phyloP scores from a whole-genome alignment of 2,888 invertebrate species.

The Cataglyphis livida region DNA sequence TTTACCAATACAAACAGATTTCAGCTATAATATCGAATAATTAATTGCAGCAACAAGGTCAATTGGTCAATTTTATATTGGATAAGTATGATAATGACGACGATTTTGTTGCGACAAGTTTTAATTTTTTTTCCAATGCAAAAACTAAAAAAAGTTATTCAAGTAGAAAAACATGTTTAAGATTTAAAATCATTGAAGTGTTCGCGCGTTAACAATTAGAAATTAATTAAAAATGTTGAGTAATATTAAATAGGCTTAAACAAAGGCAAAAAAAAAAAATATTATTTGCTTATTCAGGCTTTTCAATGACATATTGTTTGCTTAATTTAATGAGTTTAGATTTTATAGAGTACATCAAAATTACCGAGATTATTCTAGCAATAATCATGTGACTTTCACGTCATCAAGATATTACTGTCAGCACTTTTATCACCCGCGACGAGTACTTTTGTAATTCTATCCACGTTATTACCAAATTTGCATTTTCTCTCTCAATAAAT shows the following conservation, averaged over 20 bases:
- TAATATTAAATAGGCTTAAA: neutral
- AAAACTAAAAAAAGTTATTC: neutral
- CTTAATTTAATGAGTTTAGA: neutral
- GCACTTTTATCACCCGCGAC: neutral
- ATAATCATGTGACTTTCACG: neutral
- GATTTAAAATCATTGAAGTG: neutral
- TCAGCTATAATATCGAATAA: neutral
- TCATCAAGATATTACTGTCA: neutral
- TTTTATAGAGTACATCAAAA: neutral
- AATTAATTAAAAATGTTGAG: neutral
- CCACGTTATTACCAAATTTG: neutral
- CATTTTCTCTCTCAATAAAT: too few species aligned
- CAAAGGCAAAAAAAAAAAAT: neutral
- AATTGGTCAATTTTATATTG: neutral
- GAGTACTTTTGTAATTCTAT: neutral
- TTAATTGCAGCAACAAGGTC: neutral
- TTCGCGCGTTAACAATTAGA: neutral
- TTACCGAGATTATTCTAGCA: neutral
- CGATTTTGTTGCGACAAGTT: neutral
- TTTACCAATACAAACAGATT: neutral
- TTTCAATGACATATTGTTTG: neutral
- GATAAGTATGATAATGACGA: neutral
- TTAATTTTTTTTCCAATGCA: neutral
- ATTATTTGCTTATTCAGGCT: neutral
- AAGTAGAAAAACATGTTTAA: neutral